Base-by-base conservation (phyloP, 2,113 vertebrate species). In the Istiophorus platypterus region DNA sequence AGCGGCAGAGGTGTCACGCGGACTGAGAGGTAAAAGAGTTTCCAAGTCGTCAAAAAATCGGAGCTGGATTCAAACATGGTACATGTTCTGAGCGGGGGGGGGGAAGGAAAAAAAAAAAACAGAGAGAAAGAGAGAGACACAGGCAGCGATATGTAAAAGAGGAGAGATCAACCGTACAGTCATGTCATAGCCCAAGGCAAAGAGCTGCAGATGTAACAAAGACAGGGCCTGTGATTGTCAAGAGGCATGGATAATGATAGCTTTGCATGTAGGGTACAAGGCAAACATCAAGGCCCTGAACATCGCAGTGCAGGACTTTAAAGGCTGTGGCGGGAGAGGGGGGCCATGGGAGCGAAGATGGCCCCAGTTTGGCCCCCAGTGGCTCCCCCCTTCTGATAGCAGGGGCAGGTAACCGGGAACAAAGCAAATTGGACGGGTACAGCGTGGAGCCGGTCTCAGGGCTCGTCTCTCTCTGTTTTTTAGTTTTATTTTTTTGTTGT, bases 191-290 rank as follows among this genome's bases (percentile, higher is more conserved):
- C 95, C 94, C 81, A 81, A 88, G 94, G 95, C 94, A 74, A 93
- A 81, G 88, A 88, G 89, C 90, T 90, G 92, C 92, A 94, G 91
- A 94, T 94, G 94, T 90, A 94, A 95, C 93, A 94, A 95, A 95
- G 92, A 88, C 90, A 78, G 91, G 81, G 87, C 78, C 88, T 67
- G 85, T 88, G 89, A 95, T 95, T 95, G 93, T 95, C 94, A 94
- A 94, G 94, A 94, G 95, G 94, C 93, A 91, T 85, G 92, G 91
- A 93, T 95, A 95, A 95, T 95, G 95, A 95, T 94, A 94, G 94
- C 92, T 93, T 90, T 94, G 92, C 93, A 95, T 94, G 92, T 91
- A 92, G 92, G 93, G 92, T 92, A 93, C 94, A 92, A 93, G 92
- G 92, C 90, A 84, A 91, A 95, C 94, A 94, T 95, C 94, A 94